A percentile compares a stretch with the other conserved stretches of the same genome.
Conservation (phyloP, 1,140 invertebrate genomes). For the Zeugodacus cucurbitae region DNA sequence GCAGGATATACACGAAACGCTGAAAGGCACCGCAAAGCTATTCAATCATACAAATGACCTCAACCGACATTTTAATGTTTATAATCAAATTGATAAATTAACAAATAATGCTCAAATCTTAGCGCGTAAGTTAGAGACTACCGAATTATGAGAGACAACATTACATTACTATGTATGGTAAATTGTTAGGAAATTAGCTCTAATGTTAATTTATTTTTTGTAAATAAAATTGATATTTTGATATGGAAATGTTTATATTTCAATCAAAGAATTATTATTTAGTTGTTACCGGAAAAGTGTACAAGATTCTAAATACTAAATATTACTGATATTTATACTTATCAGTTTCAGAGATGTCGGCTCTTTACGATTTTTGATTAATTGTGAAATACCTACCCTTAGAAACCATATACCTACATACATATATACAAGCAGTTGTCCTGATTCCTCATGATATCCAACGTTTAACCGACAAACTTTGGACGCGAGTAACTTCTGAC, state of each 20-base stretch:
- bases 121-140: constrained; percentile 86
- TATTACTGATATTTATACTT: too few relatives aligned
- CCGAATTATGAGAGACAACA: constrained; percentile 69
- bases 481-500: too few relatives aligned
- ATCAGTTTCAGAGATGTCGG: too few relatives aligned
- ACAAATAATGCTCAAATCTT: constrained; percentile 70
- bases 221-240: neutral
- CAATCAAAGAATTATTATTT: too few relatives aligned
- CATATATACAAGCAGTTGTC: too few relatives aligned
- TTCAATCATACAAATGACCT: constrained; percentile 69
- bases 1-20: constrained; percentile 60
- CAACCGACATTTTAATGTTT: constrained; percentile 74
- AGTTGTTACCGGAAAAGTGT: too few relatives aligned
- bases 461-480: too few relatives aligned
- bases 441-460: too few relatives aligned
- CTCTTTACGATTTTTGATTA: too few relatives aligned
- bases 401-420: too few relatives aligned
- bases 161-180: neutral
- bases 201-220: neutral
- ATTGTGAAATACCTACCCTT: too few relatives aligned
- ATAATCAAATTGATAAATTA: constrained; percentile 72
- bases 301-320: too few relatives aligned
- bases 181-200: neutral
- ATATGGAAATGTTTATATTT: neutral
- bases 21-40: constrained; percentile 61